Percentiles rank a stretch among this genome's conserved stretches.
phyloP scores from a whole-genome alignment of 2,888 invertebrate species.

The Nomada ferruginata region DNA sequence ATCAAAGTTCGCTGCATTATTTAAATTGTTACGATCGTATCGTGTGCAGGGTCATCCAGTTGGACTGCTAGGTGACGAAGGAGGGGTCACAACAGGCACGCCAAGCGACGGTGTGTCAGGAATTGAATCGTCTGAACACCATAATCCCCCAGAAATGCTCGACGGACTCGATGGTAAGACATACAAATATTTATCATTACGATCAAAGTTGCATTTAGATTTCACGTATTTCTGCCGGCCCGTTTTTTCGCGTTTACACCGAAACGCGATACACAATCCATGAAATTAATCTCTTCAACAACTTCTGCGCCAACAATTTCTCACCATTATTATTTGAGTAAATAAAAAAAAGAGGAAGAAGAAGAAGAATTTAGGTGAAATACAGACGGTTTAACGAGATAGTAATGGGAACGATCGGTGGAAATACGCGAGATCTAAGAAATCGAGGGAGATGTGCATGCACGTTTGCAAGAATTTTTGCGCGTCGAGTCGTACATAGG shows the following conservation, averaged over 20 bases:
- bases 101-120: slow-evolving; percentile 81
- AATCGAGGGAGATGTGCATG: slow-evolving; percentile 84
- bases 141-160: slow-evolving; percentile 83
- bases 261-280: neutral
- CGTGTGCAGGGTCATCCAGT: slow-evolving; percentile 81
- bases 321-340: too few species aligned
- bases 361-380: neutral
- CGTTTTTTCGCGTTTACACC: neutral
- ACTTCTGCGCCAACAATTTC: neutral
- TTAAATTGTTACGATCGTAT: slow-evolving; percentile 37
- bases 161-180: slow-evolving; percentile 85
- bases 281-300: too few species aligned
- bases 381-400: too few species aligned
- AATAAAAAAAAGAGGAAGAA: neutral
- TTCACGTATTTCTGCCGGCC: slow-evolving; percentile 67
- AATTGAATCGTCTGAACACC: slow-evolving; percentile 82
- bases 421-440: slow-evolving; percentile 78
- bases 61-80: slow-evolving; percentile 81
- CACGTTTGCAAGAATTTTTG: slow-evolving; percentile 81
- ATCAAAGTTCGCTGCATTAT: neutral
- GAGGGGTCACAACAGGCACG: slow-evolving; percentile 79
- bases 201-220: slow-evolving; percentile 71
- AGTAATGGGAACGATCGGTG: slow-evolving; percentile 30
- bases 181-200: slow-evolving; percentile 69
- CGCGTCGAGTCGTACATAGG: slow-evolving; percentile 80